These are phyloP conservation scores for Xylocampa areola DNA, from an alignment of 2,888 invertebrate species.

Conservation along the genomic window DNA sequence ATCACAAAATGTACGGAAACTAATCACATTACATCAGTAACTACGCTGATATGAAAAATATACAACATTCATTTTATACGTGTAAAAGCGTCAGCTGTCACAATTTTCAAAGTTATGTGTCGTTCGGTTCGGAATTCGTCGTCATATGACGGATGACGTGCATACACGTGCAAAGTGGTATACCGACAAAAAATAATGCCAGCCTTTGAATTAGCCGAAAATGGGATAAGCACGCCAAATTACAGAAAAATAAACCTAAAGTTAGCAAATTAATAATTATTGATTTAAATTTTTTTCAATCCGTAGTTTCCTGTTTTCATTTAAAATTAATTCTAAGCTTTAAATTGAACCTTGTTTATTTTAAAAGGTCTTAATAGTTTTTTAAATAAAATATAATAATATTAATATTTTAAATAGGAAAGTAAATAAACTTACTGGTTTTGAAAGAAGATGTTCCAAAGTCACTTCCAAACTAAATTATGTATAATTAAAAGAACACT, in stretches of 20 bases:
- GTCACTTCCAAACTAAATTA: no score
- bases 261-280: no score
- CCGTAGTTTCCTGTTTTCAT: no score
- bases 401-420: no score
- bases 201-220: no score
- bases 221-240: background rate
- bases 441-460: background rate
- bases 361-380: no score
- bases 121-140: constrained; percentile 18
- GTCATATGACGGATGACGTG: background rate
- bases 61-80: constrained; percentile 16
- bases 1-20: constrained; percentile 7
- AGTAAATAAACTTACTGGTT: constrained; percentile 21
- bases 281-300: no score
- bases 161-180: background rate
- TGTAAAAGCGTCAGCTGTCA: constrained; percentile 2
- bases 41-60: constrained; percentile 15
- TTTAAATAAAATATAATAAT: no score
- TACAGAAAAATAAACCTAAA: background rate
- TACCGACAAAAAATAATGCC: background rate
- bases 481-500: constrained; percentile 5
- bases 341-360: no score
- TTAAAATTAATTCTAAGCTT: no score
- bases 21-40: constrained; percentile 32
- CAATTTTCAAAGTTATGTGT: constrained; percentile 26